Evolutionary conservation across 1,140 invertebrate species (phyloP), one percentile per base, ranked within the genome.

Genomic region (Drosophila sucinea): DNA sequence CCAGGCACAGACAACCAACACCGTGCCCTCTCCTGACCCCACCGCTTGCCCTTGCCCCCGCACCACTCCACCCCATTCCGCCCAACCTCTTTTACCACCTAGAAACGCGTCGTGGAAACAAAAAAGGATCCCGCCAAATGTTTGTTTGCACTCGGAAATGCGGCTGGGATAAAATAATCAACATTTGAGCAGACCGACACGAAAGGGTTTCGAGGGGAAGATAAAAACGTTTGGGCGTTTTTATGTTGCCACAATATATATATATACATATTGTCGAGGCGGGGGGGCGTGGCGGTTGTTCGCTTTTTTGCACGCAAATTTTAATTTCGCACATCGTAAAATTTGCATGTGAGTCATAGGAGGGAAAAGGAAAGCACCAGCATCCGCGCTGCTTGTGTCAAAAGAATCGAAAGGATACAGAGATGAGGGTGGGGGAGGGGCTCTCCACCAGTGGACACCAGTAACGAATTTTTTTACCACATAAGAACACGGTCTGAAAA

Each of bases 241-340:
- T 51, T 51, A 51, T 51, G 44, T 51, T 51, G 23, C 23, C 44
- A 27, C 2, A 17, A 17, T 17, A 38, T 11, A 38, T 38, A 11
- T 33, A 33, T 5, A 3, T 33, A 33, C 32, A 33, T 33, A 33
- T 33, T 0, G 17, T 17, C 0, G 0, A 17, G 47, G 23, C 4
- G 25, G 10, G 44, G n/a, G 3, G 30, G 30, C 40, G 54, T 25
- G 38, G 27, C 33, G 56, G 54, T 10, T 27, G 6, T 23, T 33
- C 56, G 73, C 73, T 77, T 65, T 75, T 63, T 60, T 63, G 40
- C 62, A 51, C 60, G 65, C 75, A 79, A 77, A 87, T 79, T 86
- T 87, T 79, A 86, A 83, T 83, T 87, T 87, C 64, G 72, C 83
- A 86, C 79, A 79, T 77, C 60, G 70, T 55, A 54, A 67, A 73